These are phyloP conservation scores for Choloepus hoffmanni DNA, from an alignment of 2,113 vertebrate species.

Conservation along the genomic window DNA sequence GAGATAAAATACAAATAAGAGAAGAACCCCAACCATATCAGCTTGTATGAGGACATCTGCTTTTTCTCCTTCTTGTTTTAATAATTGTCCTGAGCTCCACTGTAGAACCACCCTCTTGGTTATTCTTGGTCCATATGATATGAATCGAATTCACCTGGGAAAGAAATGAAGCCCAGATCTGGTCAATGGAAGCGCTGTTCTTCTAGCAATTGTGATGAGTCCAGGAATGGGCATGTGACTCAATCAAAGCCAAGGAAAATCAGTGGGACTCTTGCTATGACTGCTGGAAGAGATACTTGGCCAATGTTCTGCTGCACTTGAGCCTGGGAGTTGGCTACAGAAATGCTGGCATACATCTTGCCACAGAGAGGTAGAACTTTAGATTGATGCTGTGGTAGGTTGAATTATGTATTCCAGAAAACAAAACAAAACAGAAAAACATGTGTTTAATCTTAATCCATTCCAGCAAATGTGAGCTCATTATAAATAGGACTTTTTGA, in stretches of 20 bases:
- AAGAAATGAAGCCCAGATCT: not conserved
- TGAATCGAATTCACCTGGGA: not conserved
- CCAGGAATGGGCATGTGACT: not conserved
- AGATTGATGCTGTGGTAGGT: not conserved
- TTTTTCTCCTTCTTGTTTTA: not conserved
- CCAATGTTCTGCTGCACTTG: not conserved
- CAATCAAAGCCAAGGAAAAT: not conserved
- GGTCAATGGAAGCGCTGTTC: not conserved
- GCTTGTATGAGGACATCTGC: not conserved
- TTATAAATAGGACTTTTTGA: no score
- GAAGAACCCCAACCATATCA: not conserved
- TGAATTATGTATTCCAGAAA: no score
- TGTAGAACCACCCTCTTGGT: not conserved
- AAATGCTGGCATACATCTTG: not conserved
- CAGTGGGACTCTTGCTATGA: not conserved
- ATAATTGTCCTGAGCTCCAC: not conserved
- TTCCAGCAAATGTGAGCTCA: no score
- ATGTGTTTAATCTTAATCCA: no score
- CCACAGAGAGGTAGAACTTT: not conserved
- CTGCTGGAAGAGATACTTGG: not conserved
- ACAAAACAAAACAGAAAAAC: no score
- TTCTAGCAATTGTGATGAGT: not conserved
- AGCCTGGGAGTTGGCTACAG: not conserved
- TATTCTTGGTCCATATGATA: not conserved
- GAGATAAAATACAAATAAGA: not conserved